These are phyloP conservation scores for Spongilla lacustris DNA, from an alignment of 37 sponge, comb jelly and placozoan genomes.

Conservation along the genomic window DNA sequence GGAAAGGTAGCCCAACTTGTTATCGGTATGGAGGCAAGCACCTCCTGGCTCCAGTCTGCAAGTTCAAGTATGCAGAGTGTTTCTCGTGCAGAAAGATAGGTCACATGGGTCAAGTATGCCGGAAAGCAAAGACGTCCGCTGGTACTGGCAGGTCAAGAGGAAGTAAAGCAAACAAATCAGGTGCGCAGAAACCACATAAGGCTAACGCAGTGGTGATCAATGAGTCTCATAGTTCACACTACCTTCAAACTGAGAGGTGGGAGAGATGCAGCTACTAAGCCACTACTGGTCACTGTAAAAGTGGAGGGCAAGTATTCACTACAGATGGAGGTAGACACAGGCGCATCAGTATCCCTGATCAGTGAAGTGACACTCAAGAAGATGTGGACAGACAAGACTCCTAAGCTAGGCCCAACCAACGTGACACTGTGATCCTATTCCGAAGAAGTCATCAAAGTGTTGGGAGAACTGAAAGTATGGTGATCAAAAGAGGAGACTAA, in stretches of 20 bases:
- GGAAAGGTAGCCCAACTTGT: slow-evolving; percentile 6
- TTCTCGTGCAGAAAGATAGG: slow-evolving; percentile 35
- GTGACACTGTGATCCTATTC: slow-evolving; percentile 42
- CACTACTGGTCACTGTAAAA: slow-evolving; percentile 11
- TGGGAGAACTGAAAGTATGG: slow-evolving; percentile 18
- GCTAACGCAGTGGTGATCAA: background rate
- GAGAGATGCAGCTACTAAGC: background rate
- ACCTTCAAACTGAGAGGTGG: background rate
- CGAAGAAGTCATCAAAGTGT: slow-evolving; percentile 19
- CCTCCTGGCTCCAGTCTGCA: slow-evolving; percentile 8
- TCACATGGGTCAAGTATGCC: slow-evolving; percentile 45
- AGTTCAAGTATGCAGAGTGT: slow-evolving; percentile 37
- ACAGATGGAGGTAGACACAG: slow-evolving; percentile 32
- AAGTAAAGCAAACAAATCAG: background rate
- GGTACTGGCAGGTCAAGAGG: background rate
- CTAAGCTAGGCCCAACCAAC: background rate
- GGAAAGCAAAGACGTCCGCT: background rate
- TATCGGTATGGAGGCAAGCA: slow-evolving; percentile 53
- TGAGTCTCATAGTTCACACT: background rate
- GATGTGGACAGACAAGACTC: background rate
- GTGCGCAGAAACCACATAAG: background rate
- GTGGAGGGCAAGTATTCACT: background rate
- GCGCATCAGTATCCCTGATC: slow-evolving; percentile 24
- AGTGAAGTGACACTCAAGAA: slow-evolving; percentile 15
- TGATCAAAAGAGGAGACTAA: slow-evolving; percentile 14